These are phyloP conservation scores for Diglossa cyanea DNA, from an alignment of 2,797 vertebrate species.

Conservation along the genomic window DNA sequence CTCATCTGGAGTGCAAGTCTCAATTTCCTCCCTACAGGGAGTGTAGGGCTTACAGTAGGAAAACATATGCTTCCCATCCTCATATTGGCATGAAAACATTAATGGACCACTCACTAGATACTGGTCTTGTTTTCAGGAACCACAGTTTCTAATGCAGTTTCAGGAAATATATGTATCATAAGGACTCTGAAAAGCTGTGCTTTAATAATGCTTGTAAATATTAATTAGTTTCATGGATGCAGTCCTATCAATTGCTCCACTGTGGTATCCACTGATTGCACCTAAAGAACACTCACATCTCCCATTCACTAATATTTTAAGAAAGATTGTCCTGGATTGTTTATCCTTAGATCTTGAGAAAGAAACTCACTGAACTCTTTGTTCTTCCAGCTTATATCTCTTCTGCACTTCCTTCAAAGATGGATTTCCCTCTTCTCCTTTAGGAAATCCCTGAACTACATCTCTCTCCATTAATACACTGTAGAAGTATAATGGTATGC, in stretches of 20 bases:
- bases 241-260: neutral
- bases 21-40: neutral
- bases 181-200: neutral
- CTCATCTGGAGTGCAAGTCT: neutral
- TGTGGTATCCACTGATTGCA: neutral
- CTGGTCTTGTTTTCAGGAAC: neutral
- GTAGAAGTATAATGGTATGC: neutral
- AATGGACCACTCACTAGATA: neutral
- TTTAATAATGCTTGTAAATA: neutral
- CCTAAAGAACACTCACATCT: neutral
- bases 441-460: neutral
- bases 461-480: neutral
- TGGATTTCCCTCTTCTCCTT: neutral
- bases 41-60: neutral
- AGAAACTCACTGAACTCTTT: neutral
- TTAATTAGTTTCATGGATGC: neutral
- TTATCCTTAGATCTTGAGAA: neutral
- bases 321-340: neutral
- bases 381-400: neutral
- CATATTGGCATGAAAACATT: neutral
- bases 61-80: neutral
- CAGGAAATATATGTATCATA: neutral
- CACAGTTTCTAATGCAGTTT: neutral
- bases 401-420: neutral
- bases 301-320: neutral